Evolutionary conservation across 23 tunicate genomes (phyloP).

Genomic region (Pegea sp.): DNA sequence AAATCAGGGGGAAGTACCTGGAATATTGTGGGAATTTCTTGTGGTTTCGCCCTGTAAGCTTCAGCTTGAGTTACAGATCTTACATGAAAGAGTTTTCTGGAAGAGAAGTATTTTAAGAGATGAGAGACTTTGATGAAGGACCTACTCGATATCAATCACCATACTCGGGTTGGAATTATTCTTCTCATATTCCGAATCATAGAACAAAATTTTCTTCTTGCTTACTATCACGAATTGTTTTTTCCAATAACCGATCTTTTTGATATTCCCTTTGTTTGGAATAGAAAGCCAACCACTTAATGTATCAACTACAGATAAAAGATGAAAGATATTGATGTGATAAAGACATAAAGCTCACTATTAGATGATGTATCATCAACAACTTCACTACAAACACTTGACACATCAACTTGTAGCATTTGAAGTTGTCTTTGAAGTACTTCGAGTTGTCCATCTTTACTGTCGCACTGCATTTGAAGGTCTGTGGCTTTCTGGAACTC

Average conservation of each 20-base stretch:
- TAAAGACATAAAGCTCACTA: too few relatives aligned
- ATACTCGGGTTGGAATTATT: conserved; percentile 58
- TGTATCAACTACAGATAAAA: conserved; percentile 13
- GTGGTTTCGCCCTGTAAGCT: conserved; percentile 82
- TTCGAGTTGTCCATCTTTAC: conserved; percentile 74
- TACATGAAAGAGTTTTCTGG: conserved; percentile 87
- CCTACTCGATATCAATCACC: conserved; percentile 86
- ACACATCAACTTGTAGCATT: conserved; percentile 4
- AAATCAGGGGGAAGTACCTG: conserved; percentile 16
- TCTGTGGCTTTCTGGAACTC: conserved; percentile 25
- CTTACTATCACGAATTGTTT: conserved; percentile 73
- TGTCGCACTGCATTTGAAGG: conserved; percentile 47
- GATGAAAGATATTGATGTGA: too few relatives aligned
- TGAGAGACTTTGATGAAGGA: not conserved
- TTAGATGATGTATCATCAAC: too few relatives aligned
- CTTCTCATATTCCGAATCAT: conserved; percentile 76
- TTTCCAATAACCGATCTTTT: conserved; percentile 85
- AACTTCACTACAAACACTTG: conserved; percentile 1
- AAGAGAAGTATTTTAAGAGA: conserved; percentile 4
- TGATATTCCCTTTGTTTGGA: conserved; percentile 77
- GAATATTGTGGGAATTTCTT: conserved; percentile 84
- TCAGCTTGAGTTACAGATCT: conserved; percentile 90
- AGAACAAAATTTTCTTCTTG: conserved; percentile 62
- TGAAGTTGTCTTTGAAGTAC: conserved; percentile 30
- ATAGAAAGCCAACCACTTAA: conserved; percentile 70